Conservation (phyloP, 2,888 invertebrate species). For the Troglohyphantes excavatus region DNA sequence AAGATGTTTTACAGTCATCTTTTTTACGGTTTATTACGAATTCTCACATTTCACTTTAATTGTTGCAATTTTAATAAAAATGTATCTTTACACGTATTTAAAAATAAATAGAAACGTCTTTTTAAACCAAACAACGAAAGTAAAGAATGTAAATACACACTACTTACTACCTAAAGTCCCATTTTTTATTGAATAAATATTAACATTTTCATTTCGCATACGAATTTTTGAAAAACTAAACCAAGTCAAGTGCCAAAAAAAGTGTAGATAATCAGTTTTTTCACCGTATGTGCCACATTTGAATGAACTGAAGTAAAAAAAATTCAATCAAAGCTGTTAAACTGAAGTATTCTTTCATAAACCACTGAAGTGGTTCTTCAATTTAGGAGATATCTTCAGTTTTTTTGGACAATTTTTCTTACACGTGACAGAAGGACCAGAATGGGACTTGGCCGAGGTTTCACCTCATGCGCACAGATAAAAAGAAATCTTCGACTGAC, state of each 20-base stretch:
- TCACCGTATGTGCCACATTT: conserved; percentile 18
- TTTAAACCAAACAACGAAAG: too few relatives aligned
- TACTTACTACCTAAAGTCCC: too few relatives aligned
- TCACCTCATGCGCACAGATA: conserved; percentile 6
- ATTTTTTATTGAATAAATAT: too few relatives aligned
- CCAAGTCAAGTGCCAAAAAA: not conserved
- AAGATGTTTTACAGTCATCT: too few relatives aligned
- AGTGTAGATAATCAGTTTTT: conserved; percentile 3
- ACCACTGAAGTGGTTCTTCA: conserved; percentile 53
- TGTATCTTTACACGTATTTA: too few relatives aligned
- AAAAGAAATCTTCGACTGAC: not conserved
- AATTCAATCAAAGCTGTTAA: conserved; percentile 35
- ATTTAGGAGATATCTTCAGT: conserved; percentile 27
- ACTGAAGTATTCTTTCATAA: conserved; percentile 37
- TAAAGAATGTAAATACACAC: too few relatives aligned
- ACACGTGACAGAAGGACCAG: conserved; percentile 32
- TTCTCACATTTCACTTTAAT: too few relatives aligned
- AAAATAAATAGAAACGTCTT: too few relatives aligned
- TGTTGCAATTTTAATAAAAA: not conserved
- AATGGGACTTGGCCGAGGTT: not conserved
- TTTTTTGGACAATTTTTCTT: conserved; percentile 9
- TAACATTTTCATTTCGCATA: too few relatives aligned
- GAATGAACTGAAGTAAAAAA: conserved; percentile 5
- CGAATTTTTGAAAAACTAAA: too few relatives aligned
- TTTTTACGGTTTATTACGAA: too few relatives aligned